Evolutionary conservation across 2,888 invertebrate genomes (phyloP), one percentile per base, ranked within the genome.

Genomic region (Octodonta nipae): DNA sequence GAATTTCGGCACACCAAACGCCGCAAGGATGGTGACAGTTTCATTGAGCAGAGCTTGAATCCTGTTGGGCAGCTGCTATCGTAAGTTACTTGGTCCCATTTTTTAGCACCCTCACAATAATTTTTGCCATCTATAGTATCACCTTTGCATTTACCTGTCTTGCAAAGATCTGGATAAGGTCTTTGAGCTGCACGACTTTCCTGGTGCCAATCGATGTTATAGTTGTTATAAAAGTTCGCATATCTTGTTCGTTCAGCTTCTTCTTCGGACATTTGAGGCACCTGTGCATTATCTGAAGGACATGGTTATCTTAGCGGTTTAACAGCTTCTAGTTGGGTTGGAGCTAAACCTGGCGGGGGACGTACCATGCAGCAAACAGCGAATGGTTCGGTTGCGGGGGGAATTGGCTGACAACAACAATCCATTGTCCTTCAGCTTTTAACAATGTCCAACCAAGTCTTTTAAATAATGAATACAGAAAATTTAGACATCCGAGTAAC

Each of bases 1-100:
- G 52, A 8, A 60, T 44, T 34, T 51, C 35, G 1, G 58, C 61
- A 24, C 45, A 45, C 60, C 61, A 61, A 8, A 54, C 47, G 2
- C 55, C 58, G 32, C 52, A 51, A 3, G 61, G 61, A 41, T 60
- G 53, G 29, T 4, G 41, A 47, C 38, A 61, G 36, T 36, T 51
- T 54, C 56, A 61, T 58, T 7, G 42, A 34, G 37, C 60, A 60
- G 1, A 58, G 57, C 44, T 60, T 56, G 42, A 56, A 61, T 13
- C 60, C 61, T 8, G 57, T 57, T 3, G 60, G 58, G 41, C 61
- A 61, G 4, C 51, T 22, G 22, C 22, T 11, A 22, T 22, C 22
- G 22, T 22, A 22, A 22, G 22, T 22, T 11, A 22, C 22, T 4
- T 11, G 10, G 4, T 22, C 10, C 22, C n/a, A n/a, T n/a, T n/a